Conservation (phyloP, 1,140 invertebrate genomes). For the Drosophila pseudoobscura region DNA sequence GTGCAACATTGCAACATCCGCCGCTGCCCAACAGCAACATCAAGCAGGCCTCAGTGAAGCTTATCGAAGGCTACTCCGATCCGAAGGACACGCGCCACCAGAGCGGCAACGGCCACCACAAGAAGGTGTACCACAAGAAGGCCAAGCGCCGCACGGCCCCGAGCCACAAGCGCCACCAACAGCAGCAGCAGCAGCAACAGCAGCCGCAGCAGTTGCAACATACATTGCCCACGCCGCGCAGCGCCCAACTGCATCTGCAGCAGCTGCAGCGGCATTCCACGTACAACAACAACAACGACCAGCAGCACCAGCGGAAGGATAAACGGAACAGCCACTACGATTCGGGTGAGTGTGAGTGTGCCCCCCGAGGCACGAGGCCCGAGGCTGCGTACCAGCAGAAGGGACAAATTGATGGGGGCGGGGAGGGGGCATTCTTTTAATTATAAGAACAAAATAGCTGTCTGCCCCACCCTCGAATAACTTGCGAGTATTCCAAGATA, state of each 20-base stretch:
- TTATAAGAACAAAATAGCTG: neutral
- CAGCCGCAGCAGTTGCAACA: conserved; percentile 46
- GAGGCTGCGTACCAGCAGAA: neutral
- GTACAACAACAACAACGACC: conserved; percentile 70
- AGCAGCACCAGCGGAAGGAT: conserved; percentile 52
- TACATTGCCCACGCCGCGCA: conserved; percentile 51
- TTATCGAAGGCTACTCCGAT: conserved; percentile 81
- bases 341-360: conserved; percentile 58
- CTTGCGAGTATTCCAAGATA: too few species aligned
- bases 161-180: conserved; percentile 57
- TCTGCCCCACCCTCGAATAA: too few species aligned
- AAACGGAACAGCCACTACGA: conserved; percentile 74
- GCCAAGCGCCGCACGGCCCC: conserved; percentile 61
- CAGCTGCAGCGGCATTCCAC: conserved; percentile 64
- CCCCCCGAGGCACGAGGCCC: neutral
- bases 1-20: conserved; percentile 69
- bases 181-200: conserved; percentile 41
- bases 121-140: conserved; percentile 81
- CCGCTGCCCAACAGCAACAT: conserved; percentile 77
- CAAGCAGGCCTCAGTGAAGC: conserved; percentile 78
- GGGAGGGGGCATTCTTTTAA: neutral
- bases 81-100: conserved; percentile 75
- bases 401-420: neutral
- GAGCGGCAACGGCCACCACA: conserved; percentile 49
- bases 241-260: conserved; percentile 29